These are phyloP conservation scores for Galemys pyrenaicus DNA, from an alignment of 2,113 vertebrate species.

Conservation along the genomic window DNA sequence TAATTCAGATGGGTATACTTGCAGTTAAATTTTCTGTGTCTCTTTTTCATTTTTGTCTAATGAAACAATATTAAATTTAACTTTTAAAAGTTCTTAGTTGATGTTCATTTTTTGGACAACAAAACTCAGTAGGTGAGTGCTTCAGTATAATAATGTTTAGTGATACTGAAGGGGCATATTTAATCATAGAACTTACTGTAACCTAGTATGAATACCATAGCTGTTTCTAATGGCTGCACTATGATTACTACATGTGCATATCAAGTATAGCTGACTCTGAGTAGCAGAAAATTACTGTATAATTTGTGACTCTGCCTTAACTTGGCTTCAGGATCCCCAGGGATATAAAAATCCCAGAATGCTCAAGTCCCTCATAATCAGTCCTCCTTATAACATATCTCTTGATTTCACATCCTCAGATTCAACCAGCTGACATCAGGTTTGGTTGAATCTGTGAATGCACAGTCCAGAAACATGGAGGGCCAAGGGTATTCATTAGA, in stretches of 20 bases:
- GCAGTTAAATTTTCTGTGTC: neutral
- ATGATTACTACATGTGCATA: neutral
- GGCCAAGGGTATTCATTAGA: neutral
- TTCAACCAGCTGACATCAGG: neutral
- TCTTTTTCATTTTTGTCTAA: neutral
- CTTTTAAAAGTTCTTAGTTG: neutral
- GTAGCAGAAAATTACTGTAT: neutral
- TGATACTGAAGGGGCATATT: neutral
- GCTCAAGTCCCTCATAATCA: neutral
- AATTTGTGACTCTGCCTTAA: neutral
- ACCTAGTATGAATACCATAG: neutral
- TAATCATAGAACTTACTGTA: neutral
- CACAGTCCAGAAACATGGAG: neutral
- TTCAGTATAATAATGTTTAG: neutral
- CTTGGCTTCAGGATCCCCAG: neutral
- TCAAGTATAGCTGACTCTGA: neutral
- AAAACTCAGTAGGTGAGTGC: neutral
- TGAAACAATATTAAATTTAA: slow-evolving; percentile 12
- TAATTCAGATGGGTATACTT: neutral
- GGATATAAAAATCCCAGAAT: neutral
- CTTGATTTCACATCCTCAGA: neutral
- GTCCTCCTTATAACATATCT: neutral
- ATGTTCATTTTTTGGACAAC: neutral
- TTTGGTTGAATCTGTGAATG: neutral
- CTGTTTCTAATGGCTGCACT: neutral